Evolutionary conservation across 2,113 vertebrate species (phyloP), one percentile per base, ranked within the genome.

Genomic region (Climacteris rufus): DNA sequence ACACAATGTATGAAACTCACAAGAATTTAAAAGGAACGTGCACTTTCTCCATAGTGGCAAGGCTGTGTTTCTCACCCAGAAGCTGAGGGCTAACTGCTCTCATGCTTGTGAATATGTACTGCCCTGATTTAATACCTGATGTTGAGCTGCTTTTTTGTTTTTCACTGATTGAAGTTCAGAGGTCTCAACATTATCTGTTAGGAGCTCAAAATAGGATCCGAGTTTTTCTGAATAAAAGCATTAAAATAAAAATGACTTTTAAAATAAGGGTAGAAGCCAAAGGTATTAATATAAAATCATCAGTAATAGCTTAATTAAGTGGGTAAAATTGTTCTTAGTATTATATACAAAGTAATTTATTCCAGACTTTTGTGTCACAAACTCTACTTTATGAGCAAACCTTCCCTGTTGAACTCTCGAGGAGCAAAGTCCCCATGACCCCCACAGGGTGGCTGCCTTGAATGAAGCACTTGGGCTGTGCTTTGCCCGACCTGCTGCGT

Each of bases 391-490:
- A 40, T 47, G 31, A 91, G 31, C 23, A 52, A 66, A 25, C 18
- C 5, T n/a, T n/a, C 4, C 3, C 2, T 1, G 0, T 25, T 44
- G n/a, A 69, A n/a, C n/a, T 77, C 4, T 7, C 16, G 35, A 42
- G 42, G 47, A 61, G 27, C 68, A 57, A 76, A 72, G 61, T 53
- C 70, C 0, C 3, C 5, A 0, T 17, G 54, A 54, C 22, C 12
- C 7, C 22, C 0, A 2, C 19, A 30, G 8, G 3, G 33, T 17
- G 42, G 11, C 49, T 50, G 11, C 69, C 49, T 61, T n/a, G 75
- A 42, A 11, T 33, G 39, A 39, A 77, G 39, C 42, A 2, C 49
- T 84, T 23, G 37, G 19, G 59, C 22, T 35, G 66, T 25, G n/a
- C 65, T 72, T 30, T 72, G 87, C 84, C 66, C 49, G 70, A 47